Base-by-base conservation (phyloP, 2,888 invertebrate genomes). In the Drosophila sordidula region DNA sequence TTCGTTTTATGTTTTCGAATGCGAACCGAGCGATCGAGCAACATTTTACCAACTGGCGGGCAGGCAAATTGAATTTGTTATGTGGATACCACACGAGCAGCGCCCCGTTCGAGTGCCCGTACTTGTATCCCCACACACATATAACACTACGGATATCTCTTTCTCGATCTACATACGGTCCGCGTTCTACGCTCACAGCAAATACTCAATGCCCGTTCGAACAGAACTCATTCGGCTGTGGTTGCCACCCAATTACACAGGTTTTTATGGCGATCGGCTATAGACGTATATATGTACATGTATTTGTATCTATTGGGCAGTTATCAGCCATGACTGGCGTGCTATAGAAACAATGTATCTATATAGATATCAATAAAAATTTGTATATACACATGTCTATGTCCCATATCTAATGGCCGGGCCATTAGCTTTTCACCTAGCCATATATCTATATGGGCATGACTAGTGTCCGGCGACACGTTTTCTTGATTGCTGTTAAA, bases 1-100 rank as follows among this genome's bases (percentile, higher is more conserved):
- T 49, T 34, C 14, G 44, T 8, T 58, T 6, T 25, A 18, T 63
- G 44, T 66, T 38, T 54, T 54, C 64, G 58, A 69, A 39, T 67
- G 59, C 57, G 85, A 82, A 85, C 87, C 78, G 85, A 49, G 66
- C 85, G 80, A 77, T 82, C 80, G 85, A 68, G 78, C 85, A 72
- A 82, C 85, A 72, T 85, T 77, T 74, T 64, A 82, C 80, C 82
- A 86, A 86, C 85, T 86, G 85, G 44, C 77, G 50, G 44, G 49
- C 71, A 55, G 26, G 45, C 58, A 70, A 68, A 46, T 57, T 12
- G 64, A 75, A 69, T 58, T 46, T 59, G 47, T 52, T 52, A 64
- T 61, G 57, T 54, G 62, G 38, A 49, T 71, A 64, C 36, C 47
- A 51, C 36, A 14, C 50, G 34, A 29, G 9, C 29, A 29, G 51